phyloP scores from a whole-genome alignment of 2,113 vertebrate species.

The Siniperca knerii region DNA sequence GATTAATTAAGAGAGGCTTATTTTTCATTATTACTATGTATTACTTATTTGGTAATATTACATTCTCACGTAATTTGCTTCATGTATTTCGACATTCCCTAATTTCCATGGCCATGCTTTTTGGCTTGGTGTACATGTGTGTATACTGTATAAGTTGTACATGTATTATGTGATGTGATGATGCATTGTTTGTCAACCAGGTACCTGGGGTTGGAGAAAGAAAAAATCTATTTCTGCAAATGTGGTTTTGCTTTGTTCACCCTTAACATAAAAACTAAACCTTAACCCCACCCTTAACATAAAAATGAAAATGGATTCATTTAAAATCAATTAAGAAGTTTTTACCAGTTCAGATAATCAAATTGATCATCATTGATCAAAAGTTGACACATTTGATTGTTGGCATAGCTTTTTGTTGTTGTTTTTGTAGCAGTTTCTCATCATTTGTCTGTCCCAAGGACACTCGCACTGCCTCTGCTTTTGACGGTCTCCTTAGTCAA shows the following conservation, averaged over 20 bases:
- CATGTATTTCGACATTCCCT: neutral
- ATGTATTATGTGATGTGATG: neutral
- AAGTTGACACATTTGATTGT: neutral
- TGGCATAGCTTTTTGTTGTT: neutral
- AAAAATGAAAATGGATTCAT: neutral
- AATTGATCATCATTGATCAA: no score
- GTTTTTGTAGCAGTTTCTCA: neutral
- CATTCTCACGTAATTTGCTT: neutral
- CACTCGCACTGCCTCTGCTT: slow-evolving; percentile 22
- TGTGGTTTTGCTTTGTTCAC: neutral
- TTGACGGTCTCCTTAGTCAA: slow-evolving; percentile 28
- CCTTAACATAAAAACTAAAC: neutral
- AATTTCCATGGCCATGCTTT: neutral
- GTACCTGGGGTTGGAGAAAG: neutral
- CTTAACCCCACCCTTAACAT: neutral
- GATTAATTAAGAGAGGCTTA: slow-evolving; percentile 46
- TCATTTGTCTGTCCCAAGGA: slow-evolving; percentile 38
- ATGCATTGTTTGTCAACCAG: neutral
- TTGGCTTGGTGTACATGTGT: neutral
- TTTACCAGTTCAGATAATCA: neutral
- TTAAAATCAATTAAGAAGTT: neutral
- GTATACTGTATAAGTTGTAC: neutral
- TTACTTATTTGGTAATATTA: neutral
- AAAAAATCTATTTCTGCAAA: neutral
- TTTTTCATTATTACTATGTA: slow-evolving; percentile 18